These are phyloP conservation scores for Parasteatoda lunata DNA, from an alignment of 2,888 invertebrate genomes.

Conservation along the genomic window DNA sequence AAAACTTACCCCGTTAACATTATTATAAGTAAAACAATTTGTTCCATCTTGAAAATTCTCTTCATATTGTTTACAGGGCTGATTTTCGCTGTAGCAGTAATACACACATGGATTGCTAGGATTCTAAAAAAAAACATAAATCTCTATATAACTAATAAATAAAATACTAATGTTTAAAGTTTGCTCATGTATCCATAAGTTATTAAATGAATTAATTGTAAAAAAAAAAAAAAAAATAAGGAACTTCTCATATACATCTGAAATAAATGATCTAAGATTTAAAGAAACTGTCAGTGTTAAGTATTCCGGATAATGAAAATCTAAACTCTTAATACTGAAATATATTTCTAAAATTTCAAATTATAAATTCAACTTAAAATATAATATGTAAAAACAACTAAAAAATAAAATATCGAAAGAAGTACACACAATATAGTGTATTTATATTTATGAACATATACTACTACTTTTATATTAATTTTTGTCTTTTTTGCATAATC, in stretches of 20 bases:
- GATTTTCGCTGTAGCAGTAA: constrained; percentile 1
- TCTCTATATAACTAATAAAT: not conserved
- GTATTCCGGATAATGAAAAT: too few relatives aligned
- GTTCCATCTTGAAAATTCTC: constrained; percentile 14
- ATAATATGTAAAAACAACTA: too few relatives aligned
- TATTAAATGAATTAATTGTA: too few relatives aligned
- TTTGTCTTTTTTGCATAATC: not conserved
- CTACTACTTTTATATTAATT: not conserved
- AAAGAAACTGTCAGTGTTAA: too few relatives aligned
- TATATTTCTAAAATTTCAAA: too few relatives aligned
- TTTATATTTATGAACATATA: not conserved
- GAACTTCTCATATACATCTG: too few relatives aligned
- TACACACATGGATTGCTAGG: constrained; percentile 21
- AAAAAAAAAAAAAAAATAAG: too few relatives aligned
- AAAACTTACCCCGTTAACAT: constrained; percentile 33
- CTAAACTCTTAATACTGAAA: too few relatives aligned
- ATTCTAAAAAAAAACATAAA: constrained; percentile 20
- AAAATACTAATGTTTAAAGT: too few relatives aligned
- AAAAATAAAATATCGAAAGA: not conserved
- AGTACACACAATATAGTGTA: not conserved
- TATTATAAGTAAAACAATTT: constrained; percentile 12
- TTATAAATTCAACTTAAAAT: too few relatives aligned
- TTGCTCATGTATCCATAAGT: too few relatives aligned
- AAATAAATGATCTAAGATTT: too few relatives aligned
- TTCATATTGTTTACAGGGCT: constrained; percentile 19